Percentiles rank a stretch among this genome's conserved stretches.
phyloP scores from a whole-genome alignment of 1,140 invertebrate species.

The Samia ricini region DNA sequence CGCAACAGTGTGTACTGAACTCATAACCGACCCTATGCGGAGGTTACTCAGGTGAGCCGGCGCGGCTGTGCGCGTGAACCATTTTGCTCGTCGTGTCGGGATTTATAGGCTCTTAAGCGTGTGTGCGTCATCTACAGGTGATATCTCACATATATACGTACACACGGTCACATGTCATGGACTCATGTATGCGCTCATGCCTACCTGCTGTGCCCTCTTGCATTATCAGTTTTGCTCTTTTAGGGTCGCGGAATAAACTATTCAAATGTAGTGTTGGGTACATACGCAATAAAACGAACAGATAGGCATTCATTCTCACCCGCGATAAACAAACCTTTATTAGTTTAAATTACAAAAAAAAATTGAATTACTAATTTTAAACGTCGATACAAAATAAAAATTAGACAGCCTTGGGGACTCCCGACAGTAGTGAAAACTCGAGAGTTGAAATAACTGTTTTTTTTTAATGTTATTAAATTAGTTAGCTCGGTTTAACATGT shows the following conservation, averaged over 20 bases:
- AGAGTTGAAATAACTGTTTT: too few relatives aligned
- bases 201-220: constrained; percentile 70
- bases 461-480: too few relatives aligned
- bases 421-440: too few relatives aligned
- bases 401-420: too few relatives aligned
- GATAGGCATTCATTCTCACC: not conserved
- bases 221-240: constrained; percentile 70
- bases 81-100: constrained; percentile 68
- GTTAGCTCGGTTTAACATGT: too few relatives aligned
- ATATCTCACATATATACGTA: constrained; percentile 55
- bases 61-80: constrained; percentile 58
- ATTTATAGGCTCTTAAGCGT: constrained; percentile 54
- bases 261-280: too few relatives aligned
- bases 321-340: not conserved
- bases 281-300: not conserved
- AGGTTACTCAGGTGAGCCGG: constrained; percentile 57
- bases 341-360: not conserved
- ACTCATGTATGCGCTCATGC: constrained; percentile 53
- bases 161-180: constrained; percentile 63
- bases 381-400: too few relatives aligned
- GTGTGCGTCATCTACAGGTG: constrained; percentile 57
- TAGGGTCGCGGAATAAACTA: constrained; percentile 41
- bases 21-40: constrained; percentile 56
- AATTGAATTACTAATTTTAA: too few relatives aligned
- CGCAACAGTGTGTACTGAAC: constrained; percentile 61